phyloP scores from a whole-genome alignment of 2,113 vertebrate genomes.

The Ageneiosus marmoratus region DNA sequence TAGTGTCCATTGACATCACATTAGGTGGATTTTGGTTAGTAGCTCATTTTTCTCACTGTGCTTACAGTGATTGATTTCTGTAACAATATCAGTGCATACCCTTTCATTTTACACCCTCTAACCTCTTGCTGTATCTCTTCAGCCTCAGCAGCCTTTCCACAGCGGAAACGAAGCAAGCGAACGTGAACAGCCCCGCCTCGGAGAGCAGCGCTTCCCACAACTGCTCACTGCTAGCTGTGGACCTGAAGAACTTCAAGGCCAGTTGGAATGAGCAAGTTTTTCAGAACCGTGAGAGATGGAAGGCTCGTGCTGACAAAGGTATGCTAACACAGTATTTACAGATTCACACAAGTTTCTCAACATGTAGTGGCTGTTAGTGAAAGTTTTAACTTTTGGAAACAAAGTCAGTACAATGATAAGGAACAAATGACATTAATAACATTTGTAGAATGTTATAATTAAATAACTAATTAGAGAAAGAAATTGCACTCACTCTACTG shows the following conservation, averaged over 20 bases:
- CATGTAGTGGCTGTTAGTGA: background rate
- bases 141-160: slow-evolving; percentile 88
- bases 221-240: slow-evolving; percentile 85
- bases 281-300: slow-evolving; percentile 92
- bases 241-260: slow-evolving; percentile 90
- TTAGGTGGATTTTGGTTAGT: background rate
- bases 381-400: background rate
- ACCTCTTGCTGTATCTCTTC: background rate
- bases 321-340: background rate
- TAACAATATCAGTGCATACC: background rate
- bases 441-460: background rate
- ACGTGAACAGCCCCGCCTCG: slow-evolving; percentile 82
- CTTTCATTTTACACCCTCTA: background rate
- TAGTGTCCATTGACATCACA: too few species aligned
- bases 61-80: too few species aligned
- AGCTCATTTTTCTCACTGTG: background rate
- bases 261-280: slow-evolving; percentile 92
- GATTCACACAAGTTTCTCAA: background rate
- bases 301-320: slow-evolving; percentile 92
- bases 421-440: background rate
- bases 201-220: slow-evolving; percentile 86
- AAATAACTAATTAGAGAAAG: too few species aligned
- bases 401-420: background rate
- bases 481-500: too few species aligned
- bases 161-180: slow-evolving; percentile 83